phyloP scores from a whole-genome alignment of 2,113 vertebrate species.

The Osmerus mordax region DNA sequence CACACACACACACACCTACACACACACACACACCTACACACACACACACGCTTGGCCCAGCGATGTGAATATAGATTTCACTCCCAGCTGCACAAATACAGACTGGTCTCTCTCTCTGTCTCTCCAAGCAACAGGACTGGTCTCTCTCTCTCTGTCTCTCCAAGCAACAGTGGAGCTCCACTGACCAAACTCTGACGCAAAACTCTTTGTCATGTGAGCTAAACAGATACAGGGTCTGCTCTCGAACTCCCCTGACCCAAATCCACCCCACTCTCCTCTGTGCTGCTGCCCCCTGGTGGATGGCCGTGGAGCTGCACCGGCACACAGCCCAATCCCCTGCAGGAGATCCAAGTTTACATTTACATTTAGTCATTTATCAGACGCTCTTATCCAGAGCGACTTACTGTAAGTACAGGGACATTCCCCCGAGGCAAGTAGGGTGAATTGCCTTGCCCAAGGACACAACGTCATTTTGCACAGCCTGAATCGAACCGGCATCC shows the following conservation, averaged over 20 bases:
- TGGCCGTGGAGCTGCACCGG: not conserved
- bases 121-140: too few relatives aligned
- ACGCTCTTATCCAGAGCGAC: too few relatives aligned
- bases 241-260: conserved; percentile 50
- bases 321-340: too few relatives aligned
- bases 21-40: conserved; percentile 26
- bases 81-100: conserved; percentile 66
- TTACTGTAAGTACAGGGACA: too few relatives aligned
- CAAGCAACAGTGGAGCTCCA: conserved; percentile 47
- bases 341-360: too few relatives aligned
- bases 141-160: too few relatives aligned
- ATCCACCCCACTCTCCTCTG: conserved; percentile 19
- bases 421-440: too few relatives aligned
- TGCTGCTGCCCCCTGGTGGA: conserved; percentile 52
- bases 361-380: too few relatives aligned
- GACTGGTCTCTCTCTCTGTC: conserved; percentile 50
- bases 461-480: too few relatives aligned
- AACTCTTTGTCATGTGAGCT: not conserved
- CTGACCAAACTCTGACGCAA: conserved; percentile 2
- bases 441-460: too few relatives aligned
- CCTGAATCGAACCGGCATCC: too few relatives aligned
- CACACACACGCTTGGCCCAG: not conserved
- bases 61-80: conserved; percentile 52
- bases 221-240: conserved; percentile 44
- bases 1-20: too few relatives aligned